A percentile compares a stretch with the other conserved stretches of the same genome.
These are phyloP conservation scores for Petrophora chlorosata DNA, from an alignment of 2,888 invertebrate genomes.

Conservation along the genomic window DNA sequence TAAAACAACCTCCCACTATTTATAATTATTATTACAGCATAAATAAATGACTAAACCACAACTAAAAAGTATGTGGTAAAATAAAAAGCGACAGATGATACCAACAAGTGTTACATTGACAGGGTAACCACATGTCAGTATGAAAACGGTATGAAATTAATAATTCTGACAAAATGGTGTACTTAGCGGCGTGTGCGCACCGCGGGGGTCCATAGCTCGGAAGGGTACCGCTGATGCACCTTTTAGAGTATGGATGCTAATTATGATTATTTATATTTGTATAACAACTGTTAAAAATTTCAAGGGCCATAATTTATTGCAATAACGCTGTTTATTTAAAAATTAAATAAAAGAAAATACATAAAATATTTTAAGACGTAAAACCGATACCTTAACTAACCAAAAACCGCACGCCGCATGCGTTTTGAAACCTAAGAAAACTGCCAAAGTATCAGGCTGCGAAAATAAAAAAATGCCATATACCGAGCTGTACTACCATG, in stretches of 20 bases:
- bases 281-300: conserved; percentile 6
- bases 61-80: conserved; percentile 6
- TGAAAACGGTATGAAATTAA: conserved; percentile 52
- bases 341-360: too few species aligned
- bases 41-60: neutral
- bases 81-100: conserved; percentile 67
- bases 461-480: too few species aligned
- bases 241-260: neutral
- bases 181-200: conserved; percentile 72
- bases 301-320: too few species aligned
- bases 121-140: conserved; percentile 53
- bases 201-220: conserved; percentile 59
- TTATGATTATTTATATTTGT: conserved; percentile 1
- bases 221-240: conserved; percentile 47
- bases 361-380: too few species aligned
- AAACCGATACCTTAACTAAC: too few species aligned
- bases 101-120: conserved; percentile 68
- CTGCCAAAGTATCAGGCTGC: too few species aligned
- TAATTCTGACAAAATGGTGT: conserved; percentile 67
- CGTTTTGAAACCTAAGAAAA: too few species aligned
- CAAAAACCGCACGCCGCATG: too few species aligned
- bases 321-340: too few species aligned
- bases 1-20: too few species aligned
- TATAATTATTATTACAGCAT: neutral
- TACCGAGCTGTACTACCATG: too few species aligned